Evolutionary conservation across 35 echinoderm and acorn worm genomes (phyloP).

Genomic region (Apostichopus parvimensis): DNA sequence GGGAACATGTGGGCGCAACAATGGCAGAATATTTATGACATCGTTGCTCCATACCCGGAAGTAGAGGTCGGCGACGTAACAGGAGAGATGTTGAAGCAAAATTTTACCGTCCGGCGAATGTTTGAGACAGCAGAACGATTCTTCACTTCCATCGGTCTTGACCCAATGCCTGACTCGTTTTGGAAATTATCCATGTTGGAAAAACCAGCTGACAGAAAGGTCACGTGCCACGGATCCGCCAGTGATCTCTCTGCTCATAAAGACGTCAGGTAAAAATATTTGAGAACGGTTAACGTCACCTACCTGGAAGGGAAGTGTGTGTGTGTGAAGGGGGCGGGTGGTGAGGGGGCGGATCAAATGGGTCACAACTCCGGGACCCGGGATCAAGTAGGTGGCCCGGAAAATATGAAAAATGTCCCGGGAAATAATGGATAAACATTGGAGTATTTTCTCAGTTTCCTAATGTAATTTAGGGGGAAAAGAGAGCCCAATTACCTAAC

Average conservation of each 20-base stretch:
- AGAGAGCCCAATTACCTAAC: no score
- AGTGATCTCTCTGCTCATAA: conserved; percentile 52
- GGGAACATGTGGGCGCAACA: conserved; percentile 99
- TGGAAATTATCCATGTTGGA: conserved; percentile 90
- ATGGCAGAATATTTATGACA: conserved; percentile 94
- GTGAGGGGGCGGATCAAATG: no score
- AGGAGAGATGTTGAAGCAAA: conserved; percentile 63
- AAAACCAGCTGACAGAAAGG: conserved; percentile 65
- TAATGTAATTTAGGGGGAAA: no score
- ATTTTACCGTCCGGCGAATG: conserved; percentile 78
- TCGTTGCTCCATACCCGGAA: conserved; percentile 75
- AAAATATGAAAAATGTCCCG: no score
- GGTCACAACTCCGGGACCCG: no score
- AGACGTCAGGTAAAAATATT: conserved; percentile 49
- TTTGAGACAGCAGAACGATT: conserved; percentile 86
- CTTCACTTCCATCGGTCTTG: conserved; percentile 83
- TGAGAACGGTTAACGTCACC: no score
- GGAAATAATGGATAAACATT: no score
- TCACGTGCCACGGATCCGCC: conserved; percentile 65
- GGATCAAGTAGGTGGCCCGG: no score
- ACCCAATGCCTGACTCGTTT: conserved; percentile 85
- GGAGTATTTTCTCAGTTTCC: no score
- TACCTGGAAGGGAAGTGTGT: no score
- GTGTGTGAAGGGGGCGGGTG: no score
- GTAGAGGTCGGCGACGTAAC: conserved; percentile 77